Base-by-base conservation (phyloP, 2,797 vertebrate genomes). In the Galago senegalensis region DNA sequence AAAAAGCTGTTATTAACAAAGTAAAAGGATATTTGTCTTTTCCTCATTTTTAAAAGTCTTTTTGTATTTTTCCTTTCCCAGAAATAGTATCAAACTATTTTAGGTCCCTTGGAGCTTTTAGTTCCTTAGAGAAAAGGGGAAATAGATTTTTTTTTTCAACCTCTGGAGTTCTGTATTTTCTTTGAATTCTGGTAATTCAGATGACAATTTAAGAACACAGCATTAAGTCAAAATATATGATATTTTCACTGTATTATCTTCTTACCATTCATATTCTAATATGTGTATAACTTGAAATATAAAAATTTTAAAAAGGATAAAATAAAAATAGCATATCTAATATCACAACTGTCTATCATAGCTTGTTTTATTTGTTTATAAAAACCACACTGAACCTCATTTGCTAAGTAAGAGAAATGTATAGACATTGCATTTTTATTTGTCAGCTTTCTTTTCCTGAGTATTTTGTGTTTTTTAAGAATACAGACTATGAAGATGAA, bases 401-500 rank as follows among this genome's bases (percentile, higher is more conserved):
- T 92, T 79, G 14, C 73, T 60, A 93, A 94, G 43, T 58, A 94
- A 90, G 77, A 56, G 85, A 93, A 17, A 67, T 88, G 91, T 56
- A 56, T 4, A 72, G 49, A 82, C 72, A 31, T 72, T 93, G 56
- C 3, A 58, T 84, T 95, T 96, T 96, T 75, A 40, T 94, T 65
- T 94, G 67, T 82, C 37, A 75, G 11, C 56, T 96, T 96, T 96
- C 17, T 93, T 96, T 98, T 90, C 79, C 43, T 97, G 67, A 34
- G n/a, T 97, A 83, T 56, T 97, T 84, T 92, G 21, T 95, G 75
- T 97, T 95, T 97, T 40, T 94, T 96, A 98, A 99, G 99, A 99
- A 99, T 96, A 99, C 97, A 84, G 99, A 99, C 40, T 99, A 99
- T 49, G 99, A 99, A 97, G 99, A 99, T 94, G 98, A 98, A 93